These are phyloP conservation scores for Mus pahari DNA, from an alignment of 2,113 vertebrate species.

Conservation along the genomic window DNA sequence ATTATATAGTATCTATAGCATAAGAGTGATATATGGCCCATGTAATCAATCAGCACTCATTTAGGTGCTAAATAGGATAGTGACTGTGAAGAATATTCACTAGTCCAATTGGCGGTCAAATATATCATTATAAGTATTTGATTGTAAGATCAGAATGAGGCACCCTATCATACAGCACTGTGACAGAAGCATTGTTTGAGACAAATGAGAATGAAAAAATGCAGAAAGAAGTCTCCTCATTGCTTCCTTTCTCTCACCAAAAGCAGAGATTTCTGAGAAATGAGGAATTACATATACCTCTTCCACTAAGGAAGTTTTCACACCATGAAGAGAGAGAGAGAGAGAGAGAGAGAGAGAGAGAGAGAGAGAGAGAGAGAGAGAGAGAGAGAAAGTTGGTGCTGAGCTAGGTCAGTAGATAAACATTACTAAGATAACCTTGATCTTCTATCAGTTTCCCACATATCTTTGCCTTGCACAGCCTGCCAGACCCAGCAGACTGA, in stretches of 20 bases:
- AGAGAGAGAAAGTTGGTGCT: background rate
- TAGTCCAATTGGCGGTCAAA: background rate
- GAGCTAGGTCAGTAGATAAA: background rate
- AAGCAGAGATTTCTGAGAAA: conserved; percentile 6
- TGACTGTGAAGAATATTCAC: conserved; percentile 5
- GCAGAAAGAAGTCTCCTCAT: background rate
- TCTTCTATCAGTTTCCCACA: background rate
- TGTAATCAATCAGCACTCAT: conserved; percentile 30
- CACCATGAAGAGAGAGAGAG: background rate
- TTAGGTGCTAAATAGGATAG: conserved; percentile 40
- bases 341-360: background rate
- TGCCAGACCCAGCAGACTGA: background rate
- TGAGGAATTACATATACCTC: background rate
- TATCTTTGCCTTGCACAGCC: background rate
- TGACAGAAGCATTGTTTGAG: background rate
- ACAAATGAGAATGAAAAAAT: background rate
- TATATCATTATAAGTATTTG: background rate
- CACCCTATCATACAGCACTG: background rate
- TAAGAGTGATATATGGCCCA: background rate
- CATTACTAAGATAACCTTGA: background rate
- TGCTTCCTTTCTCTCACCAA: background rate
- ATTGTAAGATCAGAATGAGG: background rate
- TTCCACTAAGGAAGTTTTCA: background rate
- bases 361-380: background rate
- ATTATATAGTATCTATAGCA: conserved; percentile 51